Evolutionary conservation across 1,140 invertebrate species (phyloP), one percentile per base, ranked within the genome.

Genomic region (Asobara japonica): DNA sequence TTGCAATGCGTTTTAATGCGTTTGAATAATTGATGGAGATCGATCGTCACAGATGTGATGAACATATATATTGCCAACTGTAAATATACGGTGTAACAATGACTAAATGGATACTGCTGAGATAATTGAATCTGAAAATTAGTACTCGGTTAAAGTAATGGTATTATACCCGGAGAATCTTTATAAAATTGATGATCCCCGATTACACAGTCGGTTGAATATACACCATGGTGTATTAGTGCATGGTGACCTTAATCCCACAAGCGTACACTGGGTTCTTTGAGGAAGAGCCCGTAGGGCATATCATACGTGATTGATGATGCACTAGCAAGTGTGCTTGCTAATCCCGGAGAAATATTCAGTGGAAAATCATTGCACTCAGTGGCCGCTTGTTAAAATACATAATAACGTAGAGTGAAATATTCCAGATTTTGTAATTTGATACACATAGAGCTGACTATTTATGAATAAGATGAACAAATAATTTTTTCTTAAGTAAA

Each of bases 221-320:
- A 22, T 56, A 56, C 51, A 56, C 20, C 25, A 56, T 56, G 13
- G 51, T 56, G 13, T 56, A 56, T 56, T 56, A 56, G 51, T 6
- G 51, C 22, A 56, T 56, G 51, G 51, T 56, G 51, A 56, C 51
- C 51, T 56, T 56, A 56, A 56, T 56, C 51, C 51, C 2, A 25
- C 18, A 22, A 7, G 13, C 51, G 45, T 56, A 56, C 25, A 56
- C 51, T 56, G 13, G 11, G 13, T 6, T 56, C 51, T 56, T 56
- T 56, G 51, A 56, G 51, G 51, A 56, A 56, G 51, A 56, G 51
- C 8, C 20, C 25, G 22, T 22, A 56, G 10, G 22, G 51, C 10
- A 56, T 56, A 56, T 56, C 20, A 56, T 56, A 25, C 51, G 51
- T 56, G 51, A 56, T 56, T 56, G 51, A 56, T 56, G 51, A 56